Evolutionary conservation across 2,888 invertebrate species (phyloP), one percentile per base, ranked within the genome.

Genomic region (Cordilura impudica): DNA sequence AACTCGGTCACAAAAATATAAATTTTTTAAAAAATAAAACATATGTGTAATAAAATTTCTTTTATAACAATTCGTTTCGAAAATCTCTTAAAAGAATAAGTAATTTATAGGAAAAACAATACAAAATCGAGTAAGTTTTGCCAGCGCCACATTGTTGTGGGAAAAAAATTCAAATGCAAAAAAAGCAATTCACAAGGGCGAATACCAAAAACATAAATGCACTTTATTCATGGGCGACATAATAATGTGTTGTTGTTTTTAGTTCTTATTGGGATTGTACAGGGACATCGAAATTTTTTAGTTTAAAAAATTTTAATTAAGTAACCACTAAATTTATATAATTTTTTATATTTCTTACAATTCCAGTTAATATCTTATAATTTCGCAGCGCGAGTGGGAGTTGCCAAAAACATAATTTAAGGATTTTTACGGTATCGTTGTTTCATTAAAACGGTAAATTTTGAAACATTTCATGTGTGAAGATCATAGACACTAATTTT

Each of bases 131-230:
- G 69, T 76, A 23, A 63, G 75, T 76, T 39, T 23, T 14, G 12
- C 0, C 29, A 23, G 23, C 21, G 7, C 53, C 39, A 53, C 58
- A 26, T 70, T 65, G 31, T 10, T 7, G 1, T 1, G n/a, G 26
- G n/a, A 23, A 53, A 43, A 19, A 31, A 31, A 26, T n/a, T 16
- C 21, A 47, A 63, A 35, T 54, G 39, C 35, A 18, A 45, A 60
- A 66, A 58, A 47, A 49, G 23, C 8, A 51, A 51, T 31, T 31
- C 58, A 49, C 75, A 63, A 70, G 63, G 76, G 70, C 76, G 31
- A 70, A 76, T 76, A 58, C 51, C 65, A 65, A 70, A 75, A 19
- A 47, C n/a, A n/a, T n/a, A 51, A 63, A 75, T 76, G 70, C 70
- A 76, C 76, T 65, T 76, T 63, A 56, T 76, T 76, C 56, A 76